Percentiles rank a stretch among this genome's conserved stretches.
phyloP scores from a whole-genome alignment of 2,888 invertebrate genomes.

The Mechanitis messenoides region DNA sequence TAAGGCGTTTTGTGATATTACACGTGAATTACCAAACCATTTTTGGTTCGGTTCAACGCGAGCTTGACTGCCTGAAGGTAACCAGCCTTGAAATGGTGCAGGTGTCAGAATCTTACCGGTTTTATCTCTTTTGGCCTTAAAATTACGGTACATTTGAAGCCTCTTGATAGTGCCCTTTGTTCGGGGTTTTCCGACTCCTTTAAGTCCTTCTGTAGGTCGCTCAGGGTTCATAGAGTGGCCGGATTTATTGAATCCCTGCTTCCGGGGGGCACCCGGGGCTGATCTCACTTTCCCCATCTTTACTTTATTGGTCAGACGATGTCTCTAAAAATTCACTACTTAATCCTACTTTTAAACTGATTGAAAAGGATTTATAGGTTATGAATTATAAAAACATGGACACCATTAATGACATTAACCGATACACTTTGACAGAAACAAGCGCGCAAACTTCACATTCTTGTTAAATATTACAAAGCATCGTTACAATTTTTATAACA shows the following conservation, averaged over 20 bases:
- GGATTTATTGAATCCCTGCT: slow-evolving; percentile 89
- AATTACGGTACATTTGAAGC: slow-evolving; percentile 98
- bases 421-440: not conserved
- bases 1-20: slow-evolving; percentile 92
- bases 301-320: slow-evolving; percentile 21
- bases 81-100: slow-evolving; percentile 96
- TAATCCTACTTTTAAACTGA: not conserved
- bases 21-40: slow-evolving; percentile 99
- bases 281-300: slow-evolving; percentile 87
- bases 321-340: not conserved
- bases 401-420: slow-evolving; percentile 15
- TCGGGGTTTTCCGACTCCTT: slow-evolving; percentile 89
- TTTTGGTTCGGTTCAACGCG: slow-evolving; percentile 98
- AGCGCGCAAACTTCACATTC: slow-evolving; percentile 24
- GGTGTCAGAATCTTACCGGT: slow-evolving; percentile 93
- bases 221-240: slow-evolving; percentile 98
- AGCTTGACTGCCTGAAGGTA: slow-evolving; percentile 92
- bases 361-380: slow-evolving; percentile 15
- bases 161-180: slow-evolving; percentile 96
- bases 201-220: slow-evolving; percentile 84
- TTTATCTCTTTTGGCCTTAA: slow-evolving; percentile 94
- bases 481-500: not conserved
- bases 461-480: slow-evolving; percentile 12
- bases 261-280: slow-evolving; percentile 84
- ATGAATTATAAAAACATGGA: slow-evolving; percentile 9